These are phyloP conservation scores for Petrocephalus schoutedeni DNA, from an alignment of 2,797 vertebrate species.

Conservation along the genomic window DNA sequence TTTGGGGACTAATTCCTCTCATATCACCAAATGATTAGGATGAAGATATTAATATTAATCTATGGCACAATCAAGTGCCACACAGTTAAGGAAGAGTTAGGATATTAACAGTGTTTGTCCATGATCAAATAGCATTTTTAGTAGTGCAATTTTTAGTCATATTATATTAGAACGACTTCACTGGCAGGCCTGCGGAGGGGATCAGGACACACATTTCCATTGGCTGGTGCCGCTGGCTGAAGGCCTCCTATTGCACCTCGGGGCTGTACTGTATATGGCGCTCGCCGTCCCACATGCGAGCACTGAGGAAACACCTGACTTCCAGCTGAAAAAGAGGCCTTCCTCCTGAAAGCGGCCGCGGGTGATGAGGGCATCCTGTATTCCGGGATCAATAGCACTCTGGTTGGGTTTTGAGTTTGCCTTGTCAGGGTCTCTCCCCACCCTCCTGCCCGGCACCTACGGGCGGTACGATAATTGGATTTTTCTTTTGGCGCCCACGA, in stretches of 20 bases:
- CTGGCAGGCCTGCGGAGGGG: neutral
- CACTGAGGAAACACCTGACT: neutral
- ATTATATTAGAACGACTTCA: neutral
- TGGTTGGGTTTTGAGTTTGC: neutral
- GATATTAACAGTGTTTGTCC: neutral
- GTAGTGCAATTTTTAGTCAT: neutral
- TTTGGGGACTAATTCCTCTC: neutral
- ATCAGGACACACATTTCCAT: neutral
- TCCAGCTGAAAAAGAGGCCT: neutral
- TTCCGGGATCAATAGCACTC: neutral
- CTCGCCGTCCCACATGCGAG: neutral
- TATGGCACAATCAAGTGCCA: neutral
- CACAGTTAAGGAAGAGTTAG: neutral
- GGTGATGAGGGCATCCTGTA: no score
- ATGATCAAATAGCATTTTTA: neutral
- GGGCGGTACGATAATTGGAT: slow-evolving; percentile 9
- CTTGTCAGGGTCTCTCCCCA: neutral
- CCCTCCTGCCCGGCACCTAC: neutral
- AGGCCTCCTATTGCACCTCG: neutral
- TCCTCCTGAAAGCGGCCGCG: neutral
- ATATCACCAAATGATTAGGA: neutral
- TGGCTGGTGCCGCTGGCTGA: neutral
- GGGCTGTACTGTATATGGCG: neutral
- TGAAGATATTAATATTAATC: neutral
- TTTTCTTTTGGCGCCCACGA: neutral